Conservation (phyloP, 2,113 vertebrate species). For the Lampris megalopsis region DNA sequence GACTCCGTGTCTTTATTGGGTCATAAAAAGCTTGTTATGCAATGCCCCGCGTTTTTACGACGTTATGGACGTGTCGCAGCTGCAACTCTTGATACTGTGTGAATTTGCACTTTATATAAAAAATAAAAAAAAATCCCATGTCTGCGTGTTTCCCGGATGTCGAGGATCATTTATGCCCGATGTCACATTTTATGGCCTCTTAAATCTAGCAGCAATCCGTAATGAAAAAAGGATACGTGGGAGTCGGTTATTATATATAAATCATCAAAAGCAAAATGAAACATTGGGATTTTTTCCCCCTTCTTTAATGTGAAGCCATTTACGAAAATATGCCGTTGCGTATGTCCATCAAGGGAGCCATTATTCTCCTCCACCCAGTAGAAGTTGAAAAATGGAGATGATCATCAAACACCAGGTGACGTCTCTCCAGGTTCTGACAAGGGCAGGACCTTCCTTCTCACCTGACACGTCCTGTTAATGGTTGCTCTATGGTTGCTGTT, state of each 20-base stretch:
- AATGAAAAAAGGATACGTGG: not conserved
- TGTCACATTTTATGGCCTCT: slow-evolving; percentile 31
- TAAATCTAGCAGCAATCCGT: not conserved
- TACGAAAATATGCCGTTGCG: not conserved
- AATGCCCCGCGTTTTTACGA: slow-evolving; percentile 31
- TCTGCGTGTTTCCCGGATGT: slow-evolving; percentile 20
- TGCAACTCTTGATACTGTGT: slow-evolving; percentile 31
- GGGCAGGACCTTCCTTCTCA: not conserved
- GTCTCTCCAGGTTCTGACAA: not conserved
- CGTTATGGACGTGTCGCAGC: slow-evolving; percentile 2
- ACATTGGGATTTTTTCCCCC: not conserved
- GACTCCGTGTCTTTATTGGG: slow-evolving; percentile 6
- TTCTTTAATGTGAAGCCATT: not conserved
- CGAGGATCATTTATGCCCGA: slow-evolving; percentile 17
- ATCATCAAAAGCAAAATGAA: no score
- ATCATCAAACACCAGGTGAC: not conserved
- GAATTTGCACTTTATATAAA: slow-evolving; percentile 15
- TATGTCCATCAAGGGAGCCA: not conserved
- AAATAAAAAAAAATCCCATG: slow-evolving; percentile 36
- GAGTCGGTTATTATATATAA: not conserved
- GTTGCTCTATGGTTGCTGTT: not conserved
- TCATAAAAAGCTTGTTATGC: not conserved
- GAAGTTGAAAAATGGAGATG: not conserved
- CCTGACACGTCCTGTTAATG: not conserved
- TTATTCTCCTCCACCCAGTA: not conserved